Evolutionary conservation across 2,888 invertebrate genomes (phyloP).

Genomic region (Coelinius sp.): DNA sequence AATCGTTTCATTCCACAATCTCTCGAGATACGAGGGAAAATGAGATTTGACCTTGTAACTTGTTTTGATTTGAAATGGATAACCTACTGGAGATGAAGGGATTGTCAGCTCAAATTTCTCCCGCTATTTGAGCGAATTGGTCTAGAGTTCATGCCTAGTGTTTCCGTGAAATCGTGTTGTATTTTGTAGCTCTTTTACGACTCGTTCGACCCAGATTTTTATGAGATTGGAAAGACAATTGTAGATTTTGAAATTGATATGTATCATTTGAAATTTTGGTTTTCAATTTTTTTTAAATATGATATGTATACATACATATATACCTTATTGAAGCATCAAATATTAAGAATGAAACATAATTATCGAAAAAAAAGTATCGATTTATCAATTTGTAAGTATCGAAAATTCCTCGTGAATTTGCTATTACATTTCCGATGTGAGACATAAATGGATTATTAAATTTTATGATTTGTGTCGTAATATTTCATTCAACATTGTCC

Average conservation of each 20-base stretch:
- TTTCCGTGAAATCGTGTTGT: too few relatives aligned
- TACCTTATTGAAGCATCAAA: too few relatives aligned
- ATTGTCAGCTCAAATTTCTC: background rate
- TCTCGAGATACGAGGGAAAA: background rate
- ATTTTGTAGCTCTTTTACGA: too few relatives aligned
- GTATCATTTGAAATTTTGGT: too few relatives aligned
- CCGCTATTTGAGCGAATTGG: background rate
- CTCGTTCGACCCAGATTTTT: too few relatives aligned
- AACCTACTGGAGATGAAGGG: background rate
- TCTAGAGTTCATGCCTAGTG: background rate
- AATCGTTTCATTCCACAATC: background rate
- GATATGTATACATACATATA: too few relatives aligned
- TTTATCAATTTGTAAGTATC: background rate
- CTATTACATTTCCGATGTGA: constrained; percentile 24
- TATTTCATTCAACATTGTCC: constrained; percentile 9
- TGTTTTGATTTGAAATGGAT: background rate
- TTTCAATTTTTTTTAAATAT: too few relatives aligned
- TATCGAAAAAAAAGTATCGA: too few relatives aligned
- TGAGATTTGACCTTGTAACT: background rate
- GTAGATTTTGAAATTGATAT: too few relatives aligned
- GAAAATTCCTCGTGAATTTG: constrained; percentile 22
- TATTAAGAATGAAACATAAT: too few relatives aligned
- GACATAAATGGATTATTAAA: constrained; percentile 28
- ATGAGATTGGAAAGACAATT: too few relatives aligned
- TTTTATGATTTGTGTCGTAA: constrained; percentile 30